phyloP scores from a whole-genome alignment of 2,797 vertebrate genomes.

The Helostoma temminkii region DNA sequence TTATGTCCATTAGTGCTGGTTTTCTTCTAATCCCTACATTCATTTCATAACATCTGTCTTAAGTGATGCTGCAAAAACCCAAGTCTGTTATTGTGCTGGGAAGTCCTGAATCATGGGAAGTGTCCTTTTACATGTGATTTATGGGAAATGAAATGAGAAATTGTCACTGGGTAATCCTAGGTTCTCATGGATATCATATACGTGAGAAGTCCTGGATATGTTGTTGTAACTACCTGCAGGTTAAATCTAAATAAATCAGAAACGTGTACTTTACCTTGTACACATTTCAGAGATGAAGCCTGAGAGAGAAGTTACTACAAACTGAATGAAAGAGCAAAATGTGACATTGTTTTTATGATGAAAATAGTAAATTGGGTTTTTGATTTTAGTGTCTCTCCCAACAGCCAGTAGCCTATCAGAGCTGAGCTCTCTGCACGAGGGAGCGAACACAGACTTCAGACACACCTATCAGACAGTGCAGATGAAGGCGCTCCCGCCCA shows the following conservation, averaged over 20 bases:
- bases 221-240: too few relatives aligned
- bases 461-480: constrained; percentile 90
- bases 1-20: constrained; percentile 25
- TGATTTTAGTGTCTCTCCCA: constrained; percentile 39
- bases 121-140: neutral
- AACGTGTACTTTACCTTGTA: too few relatives aligned
- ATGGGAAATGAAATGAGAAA: neutral
- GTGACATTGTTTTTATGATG: too few relatives aligned
- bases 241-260: too few relatives aligned
- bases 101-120: neutral
- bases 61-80: neutral
- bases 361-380: neutral
- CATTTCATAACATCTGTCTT: constrained; percentile 13
- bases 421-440: constrained; percentile 93
- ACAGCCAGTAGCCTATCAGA: constrained; percentile 93
- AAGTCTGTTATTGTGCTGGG: neutral
- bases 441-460: constrained; percentile 87
- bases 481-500: constrained; percentile 89
- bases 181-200: too few relatives aligned
- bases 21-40: constrained; percentile 34
- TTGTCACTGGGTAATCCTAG: neutral
- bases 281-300: too few relatives aligned
- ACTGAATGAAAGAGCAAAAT: neutral
- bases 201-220: too few relatives aligned
- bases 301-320: neutral